These are phyloP conservation scores for Balearica regulorum DNA, from an alignment of 2,797 vertebrate species.

Conservation along the genomic window DNA sequence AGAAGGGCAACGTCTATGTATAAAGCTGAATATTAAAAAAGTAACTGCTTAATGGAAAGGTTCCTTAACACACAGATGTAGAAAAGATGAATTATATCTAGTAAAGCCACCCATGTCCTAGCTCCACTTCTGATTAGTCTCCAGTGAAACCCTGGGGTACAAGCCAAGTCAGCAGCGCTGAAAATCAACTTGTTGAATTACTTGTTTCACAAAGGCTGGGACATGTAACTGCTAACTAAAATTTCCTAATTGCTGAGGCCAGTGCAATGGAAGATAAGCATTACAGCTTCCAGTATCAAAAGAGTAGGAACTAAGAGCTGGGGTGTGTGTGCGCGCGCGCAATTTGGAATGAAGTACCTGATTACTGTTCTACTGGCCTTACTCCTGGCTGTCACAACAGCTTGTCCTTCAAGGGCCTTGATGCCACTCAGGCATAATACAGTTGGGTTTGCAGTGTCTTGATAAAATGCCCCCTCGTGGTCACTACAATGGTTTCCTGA, in stretches of 20 bases:
- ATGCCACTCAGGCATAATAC: not conserved
- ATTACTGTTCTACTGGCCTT: not conserved
- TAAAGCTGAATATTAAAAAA: not conserved
- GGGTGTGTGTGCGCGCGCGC: too few relatives aligned
- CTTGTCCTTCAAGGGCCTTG: not conserved
- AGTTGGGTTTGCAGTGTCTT: not conserved
- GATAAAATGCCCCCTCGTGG: conserved; percentile 16
- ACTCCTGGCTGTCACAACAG: not conserved
- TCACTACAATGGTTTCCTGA: not conserved
- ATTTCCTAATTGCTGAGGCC: too few relatives aligned
- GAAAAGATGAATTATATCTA: not conserved
- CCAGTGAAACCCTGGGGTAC: not conserved
- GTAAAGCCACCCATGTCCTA: not conserved
- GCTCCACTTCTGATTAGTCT: not conserved
- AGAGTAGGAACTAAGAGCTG: not conserved
- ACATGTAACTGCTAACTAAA: not conserved
- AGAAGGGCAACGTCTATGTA: not conserved
- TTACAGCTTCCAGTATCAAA: not conserved
- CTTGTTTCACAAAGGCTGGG: not conserved
- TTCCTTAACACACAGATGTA: not conserved
- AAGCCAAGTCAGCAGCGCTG: not conserved
- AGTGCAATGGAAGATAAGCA: not conserved
- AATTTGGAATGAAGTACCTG: not conserved
- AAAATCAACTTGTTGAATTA: not conserved
- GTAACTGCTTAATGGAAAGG: not conserved